Evolutionary conservation across 2,113 vertebrate genomes (phyloP).

Genomic region (Ondatra zibethicus): DNA sequence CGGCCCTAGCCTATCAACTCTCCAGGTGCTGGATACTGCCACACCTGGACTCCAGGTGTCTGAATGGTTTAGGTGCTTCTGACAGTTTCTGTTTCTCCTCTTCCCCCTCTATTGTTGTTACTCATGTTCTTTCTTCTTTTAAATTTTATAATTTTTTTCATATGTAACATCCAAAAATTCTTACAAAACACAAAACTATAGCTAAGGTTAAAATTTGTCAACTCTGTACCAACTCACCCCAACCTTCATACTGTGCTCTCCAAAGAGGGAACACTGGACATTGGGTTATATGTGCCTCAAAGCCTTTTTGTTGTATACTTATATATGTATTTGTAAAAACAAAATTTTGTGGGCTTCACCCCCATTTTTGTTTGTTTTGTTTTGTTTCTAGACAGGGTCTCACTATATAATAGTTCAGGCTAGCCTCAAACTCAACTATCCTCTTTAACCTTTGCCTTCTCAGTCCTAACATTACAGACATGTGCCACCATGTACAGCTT

Average conservation of each 20-base stretch:
- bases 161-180: neutral
- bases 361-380: neutral
- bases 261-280: neutral
- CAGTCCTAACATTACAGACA: neutral
- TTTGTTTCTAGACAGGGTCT: neutral
- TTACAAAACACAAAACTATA: constrained; percentile 31
- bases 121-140: neutral
- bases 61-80: neutral
- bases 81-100: constrained; percentile 1
- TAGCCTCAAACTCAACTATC: neutral
- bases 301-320: constrained; percentile 34
- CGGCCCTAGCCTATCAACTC: neutral
- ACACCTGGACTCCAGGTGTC: neutral
- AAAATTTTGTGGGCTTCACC: neutral
- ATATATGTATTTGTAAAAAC: constrained; percentile 45
- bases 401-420: neutral
- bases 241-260: neutral
- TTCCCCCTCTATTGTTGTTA: neutral
- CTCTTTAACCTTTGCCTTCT: neutral
- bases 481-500: neutral
- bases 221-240: neutral
- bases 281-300: constrained; percentile 31
- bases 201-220: constrained; percentile 52
- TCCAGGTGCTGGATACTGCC: neutral
- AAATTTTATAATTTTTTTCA: constrained; percentile 54